These are phyloP conservation scores for Ammodytes dubius DNA, from an alignment of 2,113 vertebrate species.

Conservation along the genomic window DNA sequence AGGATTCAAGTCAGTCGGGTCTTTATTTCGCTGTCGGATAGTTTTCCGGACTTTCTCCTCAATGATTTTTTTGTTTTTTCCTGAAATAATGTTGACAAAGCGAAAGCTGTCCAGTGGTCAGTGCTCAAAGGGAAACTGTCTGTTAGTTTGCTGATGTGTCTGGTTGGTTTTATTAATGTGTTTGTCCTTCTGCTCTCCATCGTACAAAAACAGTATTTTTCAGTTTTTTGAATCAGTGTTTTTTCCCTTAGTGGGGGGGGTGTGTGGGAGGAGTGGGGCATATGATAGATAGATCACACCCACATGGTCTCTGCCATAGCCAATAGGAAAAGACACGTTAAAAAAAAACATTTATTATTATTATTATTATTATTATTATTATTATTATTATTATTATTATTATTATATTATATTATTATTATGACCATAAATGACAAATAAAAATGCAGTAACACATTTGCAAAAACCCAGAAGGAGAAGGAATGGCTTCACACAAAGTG, in stretches of 20 bases:
- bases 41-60: constrained; percentile 26
- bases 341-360: no score
- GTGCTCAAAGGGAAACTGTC: constrained; percentile 26
- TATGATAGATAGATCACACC: constrained; percentile 44
- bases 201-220: constrained; percentile 79
- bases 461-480: constrained; percentile 71
- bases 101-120: constrained; percentile 54
- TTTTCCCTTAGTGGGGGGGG: constrained; percentile 56
- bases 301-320: constrained; percentile 56
- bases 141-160: constrained; percentile 11
- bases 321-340: constrained; percentile 52
- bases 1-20: background rate
- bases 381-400: constrained; percentile 57
- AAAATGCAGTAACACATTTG: constrained; percentile 73
- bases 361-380: constrained; percentile 52
- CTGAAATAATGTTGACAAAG: constrained; percentile 62
- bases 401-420: constrained; percentile 66
- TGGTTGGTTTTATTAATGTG: constrained; percentile 2
- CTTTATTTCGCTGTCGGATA: background rate
- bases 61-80: constrained; percentile 70
- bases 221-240: constrained; percentile 76
- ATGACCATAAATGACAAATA: constrained; percentile 63
- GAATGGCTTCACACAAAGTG: constrained; percentile 71
- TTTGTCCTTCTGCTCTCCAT: constrained; percentile 43
- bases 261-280: constrained; percentile 65